Percentiles rank a stretch among this genome's conserved stretches.
phyloP scores from a whole-genome alignment of 2,797 vertebrate genomes.

The Lepus townsendii region DNA sequence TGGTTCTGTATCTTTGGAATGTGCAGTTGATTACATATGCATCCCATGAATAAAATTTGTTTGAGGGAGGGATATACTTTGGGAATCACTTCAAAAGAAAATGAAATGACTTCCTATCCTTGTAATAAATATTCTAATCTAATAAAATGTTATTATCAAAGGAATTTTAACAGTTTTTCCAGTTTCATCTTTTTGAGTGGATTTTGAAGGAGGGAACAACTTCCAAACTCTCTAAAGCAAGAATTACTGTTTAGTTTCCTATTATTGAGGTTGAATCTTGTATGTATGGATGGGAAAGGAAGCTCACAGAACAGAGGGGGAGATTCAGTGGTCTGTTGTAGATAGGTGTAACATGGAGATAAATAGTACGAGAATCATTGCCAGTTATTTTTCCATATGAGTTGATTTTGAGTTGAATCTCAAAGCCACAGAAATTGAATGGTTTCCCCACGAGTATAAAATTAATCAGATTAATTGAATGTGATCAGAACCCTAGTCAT shows the following conservation, averaged over 20 bases:
- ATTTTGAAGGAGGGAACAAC: background rate
- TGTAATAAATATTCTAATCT: slow-evolving; percentile 53
- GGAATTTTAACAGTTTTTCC: background rate
- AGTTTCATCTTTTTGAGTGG: slow-evolving; percentile 47
- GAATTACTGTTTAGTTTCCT: slow-evolving; percentile 57
- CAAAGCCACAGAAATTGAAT: slow-evolving; percentile 30
- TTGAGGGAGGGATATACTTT: background rate
- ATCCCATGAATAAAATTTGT: background rate
- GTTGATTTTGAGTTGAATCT: slow-evolving; percentile 64
- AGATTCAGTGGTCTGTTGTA: background rate
- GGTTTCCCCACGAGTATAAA: background rate
- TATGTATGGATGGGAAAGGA: slow-evolving; percentile 5
- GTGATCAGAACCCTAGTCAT: slow-evolving; percentile 34
- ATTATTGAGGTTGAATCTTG: slow-evolving; percentile 39
- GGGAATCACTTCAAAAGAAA: slow-evolving; percentile 39
- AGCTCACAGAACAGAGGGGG: background rate
- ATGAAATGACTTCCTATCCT: slow-evolving; percentile 28
- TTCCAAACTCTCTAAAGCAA: slow-evolving; percentile 12
- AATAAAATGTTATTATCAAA: slow-evolving; percentile 30
- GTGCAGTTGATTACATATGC: slow-evolving; percentile 14
- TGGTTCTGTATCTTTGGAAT: slow-evolving; percentile 6
- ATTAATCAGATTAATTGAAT: slow-evolving; percentile 62
- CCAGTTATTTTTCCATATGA: slow-evolving; percentile 52
- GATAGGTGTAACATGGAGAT: background rate
- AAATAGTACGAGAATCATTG: slow-evolving; percentile 16